phyloP scores from a whole-genome alignment of 1,140 invertebrate species.

The Phymastichus coffea region DNA sequence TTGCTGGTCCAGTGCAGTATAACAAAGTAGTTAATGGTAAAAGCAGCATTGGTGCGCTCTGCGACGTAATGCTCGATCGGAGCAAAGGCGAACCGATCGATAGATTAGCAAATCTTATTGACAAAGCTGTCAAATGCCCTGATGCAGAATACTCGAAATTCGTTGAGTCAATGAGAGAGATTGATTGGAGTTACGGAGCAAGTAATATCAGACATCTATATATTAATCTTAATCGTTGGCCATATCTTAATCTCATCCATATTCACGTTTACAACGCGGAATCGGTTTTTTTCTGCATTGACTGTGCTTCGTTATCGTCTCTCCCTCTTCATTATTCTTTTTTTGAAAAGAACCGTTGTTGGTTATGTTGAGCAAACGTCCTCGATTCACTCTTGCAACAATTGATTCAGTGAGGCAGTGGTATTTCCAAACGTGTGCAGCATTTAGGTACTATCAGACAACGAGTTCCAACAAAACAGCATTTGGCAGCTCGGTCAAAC shows the following conservation, averaged over 20 bases:
- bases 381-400: no score
- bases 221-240: no score
- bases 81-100: constrained; percentile 34
- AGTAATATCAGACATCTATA: not conserved
- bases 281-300: no score
- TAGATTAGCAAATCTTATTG: constrained; percentile 33
- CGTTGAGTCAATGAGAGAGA: not conserved
- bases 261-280: no score
- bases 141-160: constrained; percentile 32
- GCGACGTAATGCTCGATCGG: constrained; percentile 56
- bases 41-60: constrained; percentile 59
- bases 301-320: no score
- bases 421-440: constrained; percentile 81
- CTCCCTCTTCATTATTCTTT: no score
- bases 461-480: constrained; percentile 63
- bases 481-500: constrained; percentile 64
- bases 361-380: no score
- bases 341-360: no score
- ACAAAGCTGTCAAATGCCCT: not conserved
- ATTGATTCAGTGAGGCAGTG: constrained; percentile 71
- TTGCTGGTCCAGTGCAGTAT: constrained; percentile 67
- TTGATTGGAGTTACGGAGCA: not conserved
- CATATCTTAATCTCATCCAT: no score
- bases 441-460: constrained; percentile 82
- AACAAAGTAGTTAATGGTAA: constrained; percentile 59